Base-by-base conservation (phyloP, 2,888 invertebrate species). In the Plemyria rubiginata region DNA sequence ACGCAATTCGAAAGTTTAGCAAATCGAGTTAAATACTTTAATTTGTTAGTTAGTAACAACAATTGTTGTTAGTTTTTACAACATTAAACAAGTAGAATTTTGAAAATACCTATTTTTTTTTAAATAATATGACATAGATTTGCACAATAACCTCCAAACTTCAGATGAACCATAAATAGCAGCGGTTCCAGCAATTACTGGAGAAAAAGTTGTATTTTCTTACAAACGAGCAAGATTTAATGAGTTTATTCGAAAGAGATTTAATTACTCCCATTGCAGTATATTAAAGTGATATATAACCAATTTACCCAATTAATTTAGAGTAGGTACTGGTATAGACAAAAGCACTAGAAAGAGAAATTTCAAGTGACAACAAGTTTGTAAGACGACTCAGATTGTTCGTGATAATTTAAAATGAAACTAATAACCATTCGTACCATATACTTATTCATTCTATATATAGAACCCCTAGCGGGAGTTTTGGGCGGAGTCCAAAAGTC, bases 221-320 rank as follows among this genome's bases (percentile, higher is more conserved):
- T 22, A 56, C 15, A 32, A 49, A 57, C 51, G 43, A 38, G 28
- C 0, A 29, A 50, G 15, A 50, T 48, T 48, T 49, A 55, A 59
- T 48, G 55, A 15, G 49, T 46, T 51, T 13, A 54, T 61, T 54
- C 28, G 29, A 46, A 58, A 36, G 15, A 56, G 16, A 46, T 55
- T 54, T 61, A 61, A 61, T 61, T 58, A 56, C 54, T 46, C 46
- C 53, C 60, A 62, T 62, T 56, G 49, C 29, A 41, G 36, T 13
- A 40, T 22, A 22, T 22, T 13, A 54, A 9, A 8, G 32, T 32
- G 32, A 6, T 32, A 8, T 32, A 32, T 7, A 29, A 29, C n/a
- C n/a, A n/a, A n/a, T n/a, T n/a, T n/a, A n/a, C n/a, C n/a, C n/a
- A n/a, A n/a, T n/a, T n/a, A n/a, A n/a, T n/a, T n/a, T n/a, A n/a